These are phyloP conservation scores for Octopus sinensis DNA, from an alignment of 1,140 invertebrate genomes.

Conservation along the genomic window DNA sequence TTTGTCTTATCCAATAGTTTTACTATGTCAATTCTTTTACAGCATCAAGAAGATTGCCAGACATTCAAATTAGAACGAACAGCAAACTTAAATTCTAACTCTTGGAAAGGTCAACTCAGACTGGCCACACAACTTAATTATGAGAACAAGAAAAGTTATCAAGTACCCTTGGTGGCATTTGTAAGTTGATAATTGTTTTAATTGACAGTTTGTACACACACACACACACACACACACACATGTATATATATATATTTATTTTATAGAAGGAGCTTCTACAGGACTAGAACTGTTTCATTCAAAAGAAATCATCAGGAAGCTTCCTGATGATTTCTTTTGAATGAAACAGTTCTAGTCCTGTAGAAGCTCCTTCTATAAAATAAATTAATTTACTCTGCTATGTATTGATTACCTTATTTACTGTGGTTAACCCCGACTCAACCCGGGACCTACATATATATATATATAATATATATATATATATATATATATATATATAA, in stretches of 20 bases:
- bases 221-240: neutral
- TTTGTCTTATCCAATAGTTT: neutral
- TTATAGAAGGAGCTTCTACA: neutral
- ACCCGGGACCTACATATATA: too few relatives aligned
- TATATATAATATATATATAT: too few relatives aligned
- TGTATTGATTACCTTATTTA: too few relatives aligned
- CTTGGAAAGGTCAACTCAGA: slow-evolving; percentile 31
- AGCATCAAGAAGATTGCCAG: slow-evolving; percentile 33
- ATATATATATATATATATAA: too few relatives aligned
- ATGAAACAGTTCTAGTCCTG: neutral
- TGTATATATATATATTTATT: neutral
- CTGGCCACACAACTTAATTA: slow-evolving; percentile 31
- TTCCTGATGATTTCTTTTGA: neutral
- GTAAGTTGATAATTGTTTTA: slow-evolving; percentile 27
- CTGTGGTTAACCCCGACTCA: too few relatives aligned
- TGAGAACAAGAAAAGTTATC: slow-evolving; percentile 29
- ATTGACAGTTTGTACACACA: neutral
- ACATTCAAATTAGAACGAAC: slow-evolving; percentile 25
- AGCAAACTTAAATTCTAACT: slow-evolving; percentile 21
- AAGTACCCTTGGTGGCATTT: slow-evolving; percentile 28
- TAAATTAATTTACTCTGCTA: too few relatives aligned
- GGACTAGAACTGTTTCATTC: neutral
- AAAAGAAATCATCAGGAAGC: neutral
- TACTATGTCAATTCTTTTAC: slow-evolving; percentile 17
- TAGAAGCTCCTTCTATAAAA: neutral